Evolutionary conservation across 2,888 invertebrate species (phyloP).

Genomic region (Boloria selene): DNA sequence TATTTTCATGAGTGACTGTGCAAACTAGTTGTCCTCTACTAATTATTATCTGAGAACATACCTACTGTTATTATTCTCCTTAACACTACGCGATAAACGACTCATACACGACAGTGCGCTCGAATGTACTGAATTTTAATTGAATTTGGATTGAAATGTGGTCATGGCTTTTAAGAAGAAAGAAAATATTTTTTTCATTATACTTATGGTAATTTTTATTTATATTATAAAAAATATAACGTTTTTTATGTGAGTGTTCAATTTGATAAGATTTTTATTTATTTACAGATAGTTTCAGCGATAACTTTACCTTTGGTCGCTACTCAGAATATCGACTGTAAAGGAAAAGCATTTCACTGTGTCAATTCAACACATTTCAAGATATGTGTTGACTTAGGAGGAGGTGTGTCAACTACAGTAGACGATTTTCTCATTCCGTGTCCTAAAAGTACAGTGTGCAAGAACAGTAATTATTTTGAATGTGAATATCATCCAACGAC

Average conservation of each 20-base stretch:
- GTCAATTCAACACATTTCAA: constrained; percentile 73
- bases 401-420: constrained; percentile 65
- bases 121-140: constrained; percentile 38
- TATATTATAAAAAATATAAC: neutral
- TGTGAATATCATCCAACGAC: constrained; percentile 60
- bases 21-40: constrained; percentile 59
- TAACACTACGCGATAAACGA: constrained; percentile 63
- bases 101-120: constrained; percentile 44
- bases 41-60: constrained; percentile 57
- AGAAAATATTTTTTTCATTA: constrained; percentile 54
- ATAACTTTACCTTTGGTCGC: constrained; percentile 47
- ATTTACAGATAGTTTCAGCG: constrained; percentile 58
- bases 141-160: constrained; percentile 54
- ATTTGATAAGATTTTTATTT: constrained; percentile 21
- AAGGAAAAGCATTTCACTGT: constrained; percentile 75
- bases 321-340: constrained; percentile 65
- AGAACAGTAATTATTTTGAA: constrained; percentile 60
- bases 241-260: neutral
- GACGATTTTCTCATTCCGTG: constrained; percentile 68
- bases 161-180: constrained; percentile 58
- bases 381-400: constrained; percentile 75
- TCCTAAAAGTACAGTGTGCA: constrained; percentile 64
- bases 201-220: constrained; percentile 54
- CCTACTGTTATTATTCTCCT: constrained; percentile 54
- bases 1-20: constrained; percentile 50